Percentiles rank a stretch among this genome's conserved stretches.
phyloP scores from a whole-genome alignment of 1,140 invertebrate species.

The Zaprionus gabonicus region DNA sequence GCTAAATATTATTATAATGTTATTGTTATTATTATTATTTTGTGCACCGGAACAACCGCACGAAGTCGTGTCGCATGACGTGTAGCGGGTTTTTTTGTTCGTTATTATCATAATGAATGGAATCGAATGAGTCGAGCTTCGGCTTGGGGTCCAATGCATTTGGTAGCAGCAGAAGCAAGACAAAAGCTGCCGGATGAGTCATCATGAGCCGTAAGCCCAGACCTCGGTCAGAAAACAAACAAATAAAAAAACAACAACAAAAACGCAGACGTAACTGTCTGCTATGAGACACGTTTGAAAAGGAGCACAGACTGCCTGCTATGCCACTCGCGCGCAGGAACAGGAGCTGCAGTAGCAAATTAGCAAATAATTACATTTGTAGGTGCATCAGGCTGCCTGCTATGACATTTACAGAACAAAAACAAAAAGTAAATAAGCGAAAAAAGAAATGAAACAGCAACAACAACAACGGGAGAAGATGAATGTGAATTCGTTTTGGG shows the following conservation, averaged over 20 bases:
- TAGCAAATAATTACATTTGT: neutral
- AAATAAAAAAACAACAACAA: constrained; percentile 9
- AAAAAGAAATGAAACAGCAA: constrained; percentile 35
- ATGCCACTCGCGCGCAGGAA: constrained; percentile 4
- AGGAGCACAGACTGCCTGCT: constrained; percentile 10
- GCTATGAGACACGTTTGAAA: constrained; percentile 13
- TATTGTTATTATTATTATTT: constrained; percentile 4
- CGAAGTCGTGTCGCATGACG: constrained; percentile 10
- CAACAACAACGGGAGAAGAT: constrained; percentile 14
- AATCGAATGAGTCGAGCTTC: constrained; percentile 35
- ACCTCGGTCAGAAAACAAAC: constrained; percentile 9
- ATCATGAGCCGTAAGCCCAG: constrained; percentile 11
- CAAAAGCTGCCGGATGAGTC: constrained; percentile 33
- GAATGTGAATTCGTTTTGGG: constrained; percentile 51
- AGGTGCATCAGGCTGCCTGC: constrained; percentile 9
- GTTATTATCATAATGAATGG: constrained; percentile 14
- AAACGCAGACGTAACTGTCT: constrained; percentile 7
- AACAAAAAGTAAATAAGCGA: constrained; percentile 35
- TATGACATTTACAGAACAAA: constrained; percentile 20
- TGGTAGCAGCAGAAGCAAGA: constrained; percentile 2
- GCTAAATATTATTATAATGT: constrained; percentile 21
- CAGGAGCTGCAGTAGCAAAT: neutral
- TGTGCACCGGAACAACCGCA: constrained; percentile 4
- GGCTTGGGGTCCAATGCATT: constrained; percentile 19
- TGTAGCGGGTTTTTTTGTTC: constrained; percentile 10